A percentile compares a stretch with the other conserved stretches of the same genome.
Conservation (phyloP, 2,888 invertebrate genomes). For the Mythimna impura region DNA sequence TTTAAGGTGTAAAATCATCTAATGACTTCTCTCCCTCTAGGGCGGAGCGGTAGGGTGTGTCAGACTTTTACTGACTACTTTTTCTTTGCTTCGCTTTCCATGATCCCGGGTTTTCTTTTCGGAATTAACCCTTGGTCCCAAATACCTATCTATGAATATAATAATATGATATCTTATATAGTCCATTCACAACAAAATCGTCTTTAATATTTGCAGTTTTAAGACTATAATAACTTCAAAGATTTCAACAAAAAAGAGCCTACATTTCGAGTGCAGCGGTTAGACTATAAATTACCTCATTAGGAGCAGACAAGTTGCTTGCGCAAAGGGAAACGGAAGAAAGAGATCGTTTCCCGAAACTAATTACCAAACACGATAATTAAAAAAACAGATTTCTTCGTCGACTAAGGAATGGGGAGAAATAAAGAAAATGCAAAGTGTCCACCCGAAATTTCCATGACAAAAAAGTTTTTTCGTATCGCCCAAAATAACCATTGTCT, state of each 20-base stretch:
- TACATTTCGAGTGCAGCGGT: constrained; percentile 59
- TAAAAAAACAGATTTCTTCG: constrained; percentile 89
- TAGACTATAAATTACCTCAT: constrained; percentile 88
- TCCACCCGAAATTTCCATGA: constrained; percentile 89
- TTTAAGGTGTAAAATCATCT: no score
- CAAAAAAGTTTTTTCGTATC: constrained; percentile 88
- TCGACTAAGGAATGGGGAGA: constrained; percentile 80
- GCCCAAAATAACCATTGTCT: constrained; percentile 89
- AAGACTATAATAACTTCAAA: constrained; percentile 33
- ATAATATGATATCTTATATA: no score
- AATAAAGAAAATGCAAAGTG: constrained; percentile 90
- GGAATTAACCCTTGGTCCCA: no score
- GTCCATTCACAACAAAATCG: neutral
- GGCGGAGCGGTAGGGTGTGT: no score
- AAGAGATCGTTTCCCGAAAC: constrained; percentile 88
- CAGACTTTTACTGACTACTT: no score
- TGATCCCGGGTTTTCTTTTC: no score
- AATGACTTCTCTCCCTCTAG: no score
- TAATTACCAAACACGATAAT: constrained; percentile 91
- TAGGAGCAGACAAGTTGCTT: constrained; percentile 86
- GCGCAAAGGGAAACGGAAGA: constrained; percentile 81
- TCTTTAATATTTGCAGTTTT: constrained; percentile 16
- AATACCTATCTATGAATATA: no score
- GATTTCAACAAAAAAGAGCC: constrained; percentile 57
- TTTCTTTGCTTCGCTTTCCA: no score